Conservation (phyloP, 2,888 invertebrate species). For the Geophilus truncorum region DNA sequence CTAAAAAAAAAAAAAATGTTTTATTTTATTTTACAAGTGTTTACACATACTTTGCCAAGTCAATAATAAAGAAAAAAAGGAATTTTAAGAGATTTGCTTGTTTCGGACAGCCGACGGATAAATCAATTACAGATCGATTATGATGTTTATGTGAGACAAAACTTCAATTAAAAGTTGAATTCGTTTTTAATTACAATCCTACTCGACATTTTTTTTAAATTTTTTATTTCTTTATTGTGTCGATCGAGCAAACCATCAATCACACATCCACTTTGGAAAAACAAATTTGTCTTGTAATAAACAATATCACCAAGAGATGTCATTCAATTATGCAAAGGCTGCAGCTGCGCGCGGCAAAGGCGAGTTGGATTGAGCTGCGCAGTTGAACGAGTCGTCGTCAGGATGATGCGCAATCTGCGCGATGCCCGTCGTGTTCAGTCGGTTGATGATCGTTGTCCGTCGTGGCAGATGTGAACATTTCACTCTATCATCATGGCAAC, state of each 20-base stretch:
- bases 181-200: neutral
- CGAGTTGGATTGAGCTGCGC: neutral
- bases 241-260: neutral
- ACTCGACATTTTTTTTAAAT: too few species aligned
- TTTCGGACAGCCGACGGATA: too few species aligned
- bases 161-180: neutral
- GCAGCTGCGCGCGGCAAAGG: neutral
- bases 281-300: neutral
- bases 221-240: neutral
- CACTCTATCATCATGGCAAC: conserved; percentile 6
- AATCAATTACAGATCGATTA: neutral
- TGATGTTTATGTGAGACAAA: neutral
- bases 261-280: neutral
- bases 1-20: too few species aligned
- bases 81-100: neutral
- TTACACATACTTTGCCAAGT: neutral
- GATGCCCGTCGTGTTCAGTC: conserved; percentile 24
- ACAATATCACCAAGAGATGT: neutral
- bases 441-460: conserved; percentile 2
- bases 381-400: neutral
- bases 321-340: neutral
- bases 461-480: conserved; percentile 10
- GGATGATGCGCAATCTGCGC: conserved; percentile 22
- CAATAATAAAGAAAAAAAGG: neutral
- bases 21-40: neutral